Percentiles rank a stretch among this genome's conserved stretches.
These are phyloP conservation scores for Camponotus vicinus DNA, from an alignment of 1,140 invertebrate genomes.

Conservation along the genomic window DNA sequence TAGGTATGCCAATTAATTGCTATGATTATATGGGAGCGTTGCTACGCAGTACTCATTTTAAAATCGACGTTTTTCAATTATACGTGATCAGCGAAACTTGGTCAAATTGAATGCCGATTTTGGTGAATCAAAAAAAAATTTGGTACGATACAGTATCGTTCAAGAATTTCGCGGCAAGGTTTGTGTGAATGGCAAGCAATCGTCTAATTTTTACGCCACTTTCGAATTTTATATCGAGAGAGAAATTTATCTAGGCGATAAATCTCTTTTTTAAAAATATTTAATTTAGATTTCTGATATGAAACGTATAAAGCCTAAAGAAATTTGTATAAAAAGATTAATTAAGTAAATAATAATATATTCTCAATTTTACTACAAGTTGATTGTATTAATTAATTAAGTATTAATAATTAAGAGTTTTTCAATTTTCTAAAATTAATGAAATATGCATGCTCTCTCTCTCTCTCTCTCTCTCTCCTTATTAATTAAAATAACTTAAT, in stretches of 20 bases:
- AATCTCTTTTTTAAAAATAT: not conserved
- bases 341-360: not conserved
- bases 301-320: not conserved
- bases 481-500: not conserved
- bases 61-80: constrained; percentile 41
- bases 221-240: not conserved
- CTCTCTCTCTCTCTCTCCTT: no score
- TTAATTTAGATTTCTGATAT: not conserved
- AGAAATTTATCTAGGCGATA: not conserved
- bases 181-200: not conserved
- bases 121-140: not conserved
- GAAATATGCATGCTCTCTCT: no score
- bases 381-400: not conserved
- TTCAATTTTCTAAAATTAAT: no score
- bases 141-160: not conserved
- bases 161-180: not conserved
- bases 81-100: not conserved
- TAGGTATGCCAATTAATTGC: constrained; percentile 31
- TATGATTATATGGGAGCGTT: constrained; percentile 6
- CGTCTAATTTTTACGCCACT: constrained; percentile 5
- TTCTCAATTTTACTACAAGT: not conserved
- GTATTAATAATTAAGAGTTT: no score
- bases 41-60: constrained; percentile 4
- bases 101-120: constrained; percentile 36
- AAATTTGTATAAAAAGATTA: not conserved